phyloP scores from a whole-genome alignment of 2,113 vertebrate species.

The Gnathonemus echidnorhynchus region DNA sequence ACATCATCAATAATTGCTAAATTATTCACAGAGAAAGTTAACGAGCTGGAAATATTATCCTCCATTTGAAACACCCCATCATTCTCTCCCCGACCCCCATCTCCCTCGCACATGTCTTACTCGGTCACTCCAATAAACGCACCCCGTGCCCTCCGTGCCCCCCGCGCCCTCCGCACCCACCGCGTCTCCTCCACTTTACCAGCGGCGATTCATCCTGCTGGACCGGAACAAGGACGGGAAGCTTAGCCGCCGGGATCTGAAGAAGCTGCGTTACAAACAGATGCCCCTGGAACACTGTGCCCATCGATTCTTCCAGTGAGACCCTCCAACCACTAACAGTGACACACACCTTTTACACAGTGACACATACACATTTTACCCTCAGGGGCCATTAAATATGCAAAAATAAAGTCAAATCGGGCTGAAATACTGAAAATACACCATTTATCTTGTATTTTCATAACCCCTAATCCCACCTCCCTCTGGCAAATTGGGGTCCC shows the following conservation, averaged over 20 bases:
- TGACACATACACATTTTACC: background rate
- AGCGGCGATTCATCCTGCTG: slow-evolving; percentile 40
- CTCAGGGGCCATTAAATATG: background rate
- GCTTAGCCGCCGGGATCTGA: slow-evolving; percentile 48
- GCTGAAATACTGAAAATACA: background rate
- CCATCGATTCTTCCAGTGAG: slow-evolving; percentile 44
- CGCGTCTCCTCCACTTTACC: background rate
- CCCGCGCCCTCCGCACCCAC: background rate
- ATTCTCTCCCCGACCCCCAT: background rate
- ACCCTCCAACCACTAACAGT: background rate
- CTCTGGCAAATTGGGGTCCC: background rate
- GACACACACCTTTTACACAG: background rate
- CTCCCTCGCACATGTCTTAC: background rate
- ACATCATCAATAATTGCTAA: slow-evolving; percentile 54
- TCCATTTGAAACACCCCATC: background rate
- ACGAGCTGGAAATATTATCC: slow-evolving; percentile 42
- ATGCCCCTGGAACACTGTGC: slow-evolving; percentile 49
- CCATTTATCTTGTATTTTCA: background rate
- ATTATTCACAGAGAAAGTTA: slow-evolving; percentile 54
- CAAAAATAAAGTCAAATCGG: background rate
- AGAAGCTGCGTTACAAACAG: slow-evolving; percentile 50
- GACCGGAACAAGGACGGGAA: slow-evolving; percentile 53
- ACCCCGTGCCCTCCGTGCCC: background rate
- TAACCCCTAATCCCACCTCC: background rate
- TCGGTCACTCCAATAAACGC: background rate